Conservation (phyloP, 2,888 invertebrate species). For the Parnassius glacialis region DNA sequence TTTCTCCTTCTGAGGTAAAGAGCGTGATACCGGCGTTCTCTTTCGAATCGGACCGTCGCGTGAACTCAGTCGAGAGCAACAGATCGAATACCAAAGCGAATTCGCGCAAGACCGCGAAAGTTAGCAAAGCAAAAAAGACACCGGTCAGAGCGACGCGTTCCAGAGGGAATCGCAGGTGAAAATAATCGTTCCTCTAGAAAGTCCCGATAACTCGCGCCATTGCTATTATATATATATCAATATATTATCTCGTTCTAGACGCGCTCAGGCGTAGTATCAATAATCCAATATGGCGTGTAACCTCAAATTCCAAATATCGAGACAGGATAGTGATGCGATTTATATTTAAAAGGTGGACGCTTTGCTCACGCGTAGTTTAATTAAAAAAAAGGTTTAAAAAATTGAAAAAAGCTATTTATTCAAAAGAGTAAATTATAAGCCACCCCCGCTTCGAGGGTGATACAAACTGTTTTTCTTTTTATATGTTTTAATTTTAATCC, state of each 20-base stretch:
- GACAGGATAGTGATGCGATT: conserved; percentile 55
- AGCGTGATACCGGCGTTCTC: conserved; percentile 54
- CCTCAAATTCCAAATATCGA: conserved; percentile 55
- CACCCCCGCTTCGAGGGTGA: conserved; percentile 31
- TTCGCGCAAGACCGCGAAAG: conserved; percentile 36
- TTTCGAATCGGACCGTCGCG: conserved; percentile 61
- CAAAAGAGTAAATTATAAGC: conserved; percentile 49
- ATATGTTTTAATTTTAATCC: conserved; percentile 54
- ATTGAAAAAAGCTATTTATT: conserved; percentile 46
- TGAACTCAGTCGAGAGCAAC: conserved; percentile 55
- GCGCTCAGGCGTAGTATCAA: neutral
- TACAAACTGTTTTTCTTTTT: conserved; percentile 35
- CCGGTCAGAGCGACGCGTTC: conserved; percentile 52
- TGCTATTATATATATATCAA: conserved; percentile 35
- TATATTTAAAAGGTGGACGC: conserved; percentile 42
- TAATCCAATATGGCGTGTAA: conserved; percentile 42
- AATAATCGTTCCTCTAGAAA: conserved; percentile 28
- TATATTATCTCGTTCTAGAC: conserved; percentile 23
- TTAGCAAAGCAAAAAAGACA: conserved; percentile 50
- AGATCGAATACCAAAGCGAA: conserved; percentile 39
- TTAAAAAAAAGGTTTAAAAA: conserved; percentile 38
- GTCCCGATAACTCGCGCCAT: conserved; percentile 19
- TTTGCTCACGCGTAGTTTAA: conserved; percentile 49
- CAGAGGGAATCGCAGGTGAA: conserved; percentile 60
- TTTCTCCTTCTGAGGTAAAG: conserved; percentile 64